Base-by-base conservation (phyloP, 37 sponge, comb jelly and placozoan genomes). In the Trichoplax adhaerens region DNA sequence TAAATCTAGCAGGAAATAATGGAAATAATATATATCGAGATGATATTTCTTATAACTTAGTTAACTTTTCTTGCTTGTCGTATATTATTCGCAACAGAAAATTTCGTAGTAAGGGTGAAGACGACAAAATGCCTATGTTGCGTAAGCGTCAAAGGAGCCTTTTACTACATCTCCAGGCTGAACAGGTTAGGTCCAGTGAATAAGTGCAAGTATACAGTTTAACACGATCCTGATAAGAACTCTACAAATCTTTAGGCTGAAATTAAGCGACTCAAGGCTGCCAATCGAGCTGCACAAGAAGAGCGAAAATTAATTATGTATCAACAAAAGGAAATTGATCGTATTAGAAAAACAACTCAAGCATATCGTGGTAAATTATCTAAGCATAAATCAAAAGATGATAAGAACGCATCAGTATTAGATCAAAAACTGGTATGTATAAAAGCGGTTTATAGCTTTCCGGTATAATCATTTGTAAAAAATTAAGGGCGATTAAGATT, bases 71-170 rank as follows among this genome's bases (percentile, higher is more conserved):
- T 29, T 29, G 29, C 29, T 29, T 29, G 29, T 29, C 29, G 29
- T 29, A 29, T 0, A 67, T 66, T 66, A 66, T 6, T 66, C 52
- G 68, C 5, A 68, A 46, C 50, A 69, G 29, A 29, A 29, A 29
- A 29, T 29, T 29, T 29, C 29, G 29, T 29, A 29, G 29, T 29
- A 93, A 93, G 68, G 90, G 91, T 47, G 81, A 53, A 29, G 90
- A 89, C 71, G 94, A 89, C 58, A 73, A 78, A 65, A 89, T 94
- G 87, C 90, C 94, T 0, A 79, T 76, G 8, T 72, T 94, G 50
- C 54, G 69, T 60, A 78, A 76, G 63, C 83, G 73, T 66, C 80
- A 88, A 75, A 71, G 79, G 53, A 80, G 82, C 0, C 70, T 94
- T 48, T 53, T 78, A 4, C 58, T 58, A 2, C 50, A 6, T 4